Percentiles rank a stretch among this genome's conserved stretches.
phyloP scores from a whole-genome alignment of 2,797 vertebrate species.

The Heterohyrax brucei region DNA sequence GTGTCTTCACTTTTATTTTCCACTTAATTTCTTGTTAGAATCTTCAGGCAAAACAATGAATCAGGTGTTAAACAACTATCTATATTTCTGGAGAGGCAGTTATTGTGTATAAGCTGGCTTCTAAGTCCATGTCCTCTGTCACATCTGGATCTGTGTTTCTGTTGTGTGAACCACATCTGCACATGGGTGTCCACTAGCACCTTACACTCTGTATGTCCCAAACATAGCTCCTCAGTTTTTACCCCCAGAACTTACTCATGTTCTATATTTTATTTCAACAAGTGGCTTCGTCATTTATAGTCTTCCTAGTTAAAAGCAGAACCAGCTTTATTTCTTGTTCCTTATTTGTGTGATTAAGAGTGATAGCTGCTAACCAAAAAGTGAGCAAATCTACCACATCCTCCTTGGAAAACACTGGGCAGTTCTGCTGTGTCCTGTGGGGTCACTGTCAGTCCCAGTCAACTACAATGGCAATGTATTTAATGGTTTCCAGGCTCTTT shows the following conservation, averaged over 20 bases:
- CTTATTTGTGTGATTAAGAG: not conserved
- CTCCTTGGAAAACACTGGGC: too few relatives aligned
- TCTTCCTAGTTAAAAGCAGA: not conserved
- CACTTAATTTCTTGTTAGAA: not conserved
- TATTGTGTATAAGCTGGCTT: not conserved
- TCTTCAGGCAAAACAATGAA: not conserved
- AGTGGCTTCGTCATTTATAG: not conserved
- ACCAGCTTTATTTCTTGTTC: not conserved
- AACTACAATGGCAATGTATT: too few relatives aligned
- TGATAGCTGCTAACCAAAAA: too few relatives aligned
- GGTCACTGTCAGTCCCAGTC: too few relatives aligned
- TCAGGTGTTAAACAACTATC: not conserved
- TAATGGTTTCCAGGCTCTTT: not conserved
- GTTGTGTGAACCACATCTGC: not conserved
- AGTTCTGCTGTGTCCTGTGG: too few relatives aligned
- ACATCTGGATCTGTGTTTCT: not conserved
- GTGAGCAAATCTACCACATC: too few relatives aligned
- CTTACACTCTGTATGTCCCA: not conserved
- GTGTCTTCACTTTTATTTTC: not conserved
- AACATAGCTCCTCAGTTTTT: not conserved
- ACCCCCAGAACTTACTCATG: not conserved
- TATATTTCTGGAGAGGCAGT: not conserved
- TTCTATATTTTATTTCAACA: not conserved
- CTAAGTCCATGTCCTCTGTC: not conserved
- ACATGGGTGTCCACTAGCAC: too few relatives aligned